These are phyloP conservation scores for Cosmorhoe ocellata DNA, from an alignment of 2,888 invertebrate genomes.

Conservation along the genomic window DNA sequence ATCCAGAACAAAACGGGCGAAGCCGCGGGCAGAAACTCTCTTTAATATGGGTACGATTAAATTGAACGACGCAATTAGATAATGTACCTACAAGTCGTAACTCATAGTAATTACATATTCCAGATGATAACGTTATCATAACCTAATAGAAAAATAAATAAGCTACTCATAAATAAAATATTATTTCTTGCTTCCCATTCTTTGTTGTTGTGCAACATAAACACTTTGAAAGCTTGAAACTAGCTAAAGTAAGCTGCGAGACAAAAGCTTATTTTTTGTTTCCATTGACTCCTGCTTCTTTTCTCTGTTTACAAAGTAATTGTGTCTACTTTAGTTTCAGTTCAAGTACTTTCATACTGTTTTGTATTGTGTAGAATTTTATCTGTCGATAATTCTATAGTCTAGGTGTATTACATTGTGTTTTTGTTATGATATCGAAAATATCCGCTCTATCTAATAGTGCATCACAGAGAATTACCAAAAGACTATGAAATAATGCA, in stretches of 20 bases:
- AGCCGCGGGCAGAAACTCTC: too few relatives aligned
- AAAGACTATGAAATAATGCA: constrained; percentile 4
- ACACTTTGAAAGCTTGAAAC: constrained; percentile 12
- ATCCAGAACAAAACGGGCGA: too few relatives aligned
- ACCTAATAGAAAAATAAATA: constrained; percentile 13
- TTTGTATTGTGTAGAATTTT: too few relatives aligned
- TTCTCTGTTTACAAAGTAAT: constrained; percentile 14
- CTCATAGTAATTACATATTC: constrained; percentile 12
- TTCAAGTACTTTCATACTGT: background rate
- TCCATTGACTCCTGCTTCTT: constrained; percentile 9
- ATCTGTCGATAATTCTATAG: too few relatives aligned
- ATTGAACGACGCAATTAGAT: constrained; percentile 30
- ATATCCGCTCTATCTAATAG: background rate
- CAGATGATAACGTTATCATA: constrained; percentile 7
- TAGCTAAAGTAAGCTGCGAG: constrained; percentile 9
- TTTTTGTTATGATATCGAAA: background rate
- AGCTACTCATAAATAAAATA: background rate
- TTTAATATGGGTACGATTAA: constrained; percentile 30
- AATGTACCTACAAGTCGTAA: constrained; percentile 12
- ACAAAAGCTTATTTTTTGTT: constrained; percentile 12
- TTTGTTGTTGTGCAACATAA: background rate
- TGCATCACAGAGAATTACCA: background rate
- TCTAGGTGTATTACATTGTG: too few relatives aligned
- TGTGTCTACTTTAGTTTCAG: constrained; percentile 3
- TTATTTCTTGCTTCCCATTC: background rate